These are phyloP conservation scores for Aramus guarauna DNA, from an alignment of 2,113 vertebrate species.

Conservation along the genomic window DNA sequence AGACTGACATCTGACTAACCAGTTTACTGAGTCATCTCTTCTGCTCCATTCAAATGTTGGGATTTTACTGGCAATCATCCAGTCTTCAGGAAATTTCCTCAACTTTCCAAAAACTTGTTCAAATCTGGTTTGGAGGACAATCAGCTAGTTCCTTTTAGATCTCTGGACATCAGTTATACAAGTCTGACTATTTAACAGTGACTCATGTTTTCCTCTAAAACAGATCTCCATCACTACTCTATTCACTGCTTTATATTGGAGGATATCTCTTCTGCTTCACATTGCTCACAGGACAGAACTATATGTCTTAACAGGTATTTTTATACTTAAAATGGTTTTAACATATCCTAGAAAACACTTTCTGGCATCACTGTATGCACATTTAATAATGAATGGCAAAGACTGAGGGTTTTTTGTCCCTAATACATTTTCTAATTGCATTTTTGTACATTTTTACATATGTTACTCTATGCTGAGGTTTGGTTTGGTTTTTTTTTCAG, in stretches of 20 bases:
- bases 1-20: neutral
- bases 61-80: neutral
- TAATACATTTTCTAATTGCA: neutral
- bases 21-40: neutral
- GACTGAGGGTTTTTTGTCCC: fast-evolving
- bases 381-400: neutral
- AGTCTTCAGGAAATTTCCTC: neutral
- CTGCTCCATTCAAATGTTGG: neutral
- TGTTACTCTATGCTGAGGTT: neutral
- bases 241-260: neutral
- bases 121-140: neutral
- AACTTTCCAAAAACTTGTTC: neutral
- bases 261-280: neutral
- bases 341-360: neutral
- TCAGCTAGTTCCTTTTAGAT: neutral
- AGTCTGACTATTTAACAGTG: neutral
- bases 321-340: neutral
- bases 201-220: neutral
- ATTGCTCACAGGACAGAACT: neutral
- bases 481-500: neutral
- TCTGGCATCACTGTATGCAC: neutral
- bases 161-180: neutral
- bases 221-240: neutral
- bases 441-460: neutral
- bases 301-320: neutral